phyloP scores from a whole-genome alignment of 1,140 invertebrate species.

The Branchinecta lindahli region DNA sequence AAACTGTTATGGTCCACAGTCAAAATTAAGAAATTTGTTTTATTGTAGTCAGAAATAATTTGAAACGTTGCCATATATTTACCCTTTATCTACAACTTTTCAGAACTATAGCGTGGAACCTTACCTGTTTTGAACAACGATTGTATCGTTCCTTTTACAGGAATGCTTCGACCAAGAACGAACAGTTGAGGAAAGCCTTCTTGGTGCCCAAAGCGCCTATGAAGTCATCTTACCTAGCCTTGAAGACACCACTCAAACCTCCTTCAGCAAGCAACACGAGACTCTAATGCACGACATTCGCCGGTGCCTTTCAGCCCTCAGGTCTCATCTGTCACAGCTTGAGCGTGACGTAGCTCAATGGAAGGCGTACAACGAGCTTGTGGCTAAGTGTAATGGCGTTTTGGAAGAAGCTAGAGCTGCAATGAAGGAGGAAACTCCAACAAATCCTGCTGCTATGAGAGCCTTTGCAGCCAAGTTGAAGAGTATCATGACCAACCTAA shows the following conservation, averaged over 20 bases:
- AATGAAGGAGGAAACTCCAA: background rate
- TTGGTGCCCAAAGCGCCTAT: background rate
- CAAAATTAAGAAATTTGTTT: no score
- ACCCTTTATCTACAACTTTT: no score
- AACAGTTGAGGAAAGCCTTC: background rate
- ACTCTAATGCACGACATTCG: background rate
- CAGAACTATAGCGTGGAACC: no score
- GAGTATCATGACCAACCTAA: background rate
- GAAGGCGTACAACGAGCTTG: background rate
- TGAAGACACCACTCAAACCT: background rate
- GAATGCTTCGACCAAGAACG: constrained; percentile 22
- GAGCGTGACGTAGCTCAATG: background rate
- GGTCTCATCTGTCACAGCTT: background rate
- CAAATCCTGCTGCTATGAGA: background rate
- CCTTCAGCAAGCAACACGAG: background rate
- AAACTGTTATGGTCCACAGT: no score
- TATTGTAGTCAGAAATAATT: no score
- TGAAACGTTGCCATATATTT: no score
- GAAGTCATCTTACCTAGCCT: background rate
- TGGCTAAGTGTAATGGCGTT: background rate
- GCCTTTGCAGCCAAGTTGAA: background rate
- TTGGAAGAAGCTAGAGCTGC: background rate
- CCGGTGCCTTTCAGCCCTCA: background rate
- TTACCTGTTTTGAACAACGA: no score
- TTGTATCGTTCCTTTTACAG: constrained; percentile 29